Evolutionary conservation across 1,140 invertebrate species (phyloP).

Genomic region (Nymphalis io): DNA sequence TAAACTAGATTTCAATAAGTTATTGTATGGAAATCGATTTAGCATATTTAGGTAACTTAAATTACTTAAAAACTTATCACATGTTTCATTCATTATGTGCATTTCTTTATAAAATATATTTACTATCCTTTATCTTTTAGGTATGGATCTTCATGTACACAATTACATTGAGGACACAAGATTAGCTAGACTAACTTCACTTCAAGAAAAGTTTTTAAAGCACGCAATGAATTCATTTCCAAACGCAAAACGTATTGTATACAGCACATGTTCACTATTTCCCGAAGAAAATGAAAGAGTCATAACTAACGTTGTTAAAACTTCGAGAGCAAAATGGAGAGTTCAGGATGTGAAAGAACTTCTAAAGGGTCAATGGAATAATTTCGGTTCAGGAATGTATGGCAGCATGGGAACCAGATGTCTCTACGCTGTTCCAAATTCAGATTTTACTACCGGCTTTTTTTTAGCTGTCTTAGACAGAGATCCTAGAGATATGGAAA

Average conservation of each 20-base stretch:
- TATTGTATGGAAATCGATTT: no score
- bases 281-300: slow-evolving; percentile 96
- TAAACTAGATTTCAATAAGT: no score
- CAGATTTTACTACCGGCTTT: slow-evolving; percentile 94
- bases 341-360: slow-evolving; percentile 83
- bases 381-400: slow-evolving; percentile 84
- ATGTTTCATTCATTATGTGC: no score
- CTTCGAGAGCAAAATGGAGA: slow-evolving; percentile 82
- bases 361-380: slow-evolving; percentile 84
- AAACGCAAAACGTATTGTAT: slow-evolving; percentile 91
- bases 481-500: slow-evolving; percentile 63
- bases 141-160: slow-evolving; percentile 71
- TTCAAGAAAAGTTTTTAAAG: slow-evolving; percentile 92
- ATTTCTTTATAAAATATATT: no score
- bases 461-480: slow-evolving; percentile 95
- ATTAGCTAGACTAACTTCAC: slow-evolving; percentile 86
- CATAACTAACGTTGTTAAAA: slow-evolving; percentile 84
- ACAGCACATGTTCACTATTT: slow-evolving; percentile 96
- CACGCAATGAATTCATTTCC: slow-evolving; percentile 93
- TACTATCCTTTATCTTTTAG: slow-evolving; percentile 39
- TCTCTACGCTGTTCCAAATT: slow-evolving; percentile 87
- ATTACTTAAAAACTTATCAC: no score
- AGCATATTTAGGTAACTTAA: no score
- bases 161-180: slow-evolving; percentile 78
- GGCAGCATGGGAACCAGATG: slow-evolving; percentile 85